These are phyloP conservation scores for Zaprionus lineosus DNA, from an alignment of 2,888 invertebrate species.

Conservation along the genomic window DNA sequence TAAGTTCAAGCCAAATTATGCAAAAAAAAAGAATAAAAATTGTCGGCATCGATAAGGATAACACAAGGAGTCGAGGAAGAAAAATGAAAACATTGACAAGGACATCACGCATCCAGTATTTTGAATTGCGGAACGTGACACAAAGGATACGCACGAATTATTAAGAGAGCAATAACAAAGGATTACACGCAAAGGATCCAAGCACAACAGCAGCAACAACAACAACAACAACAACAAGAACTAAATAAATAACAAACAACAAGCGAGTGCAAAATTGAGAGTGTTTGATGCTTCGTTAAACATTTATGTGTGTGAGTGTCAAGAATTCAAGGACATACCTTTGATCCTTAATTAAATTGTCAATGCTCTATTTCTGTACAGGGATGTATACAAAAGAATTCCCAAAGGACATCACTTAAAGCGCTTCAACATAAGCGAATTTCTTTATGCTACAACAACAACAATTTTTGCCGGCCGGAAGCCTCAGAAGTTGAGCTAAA, in stretches of 20 bases:
- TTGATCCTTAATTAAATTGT: conserved; percentile 71
- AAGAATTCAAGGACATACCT: conserved; percentile 42
- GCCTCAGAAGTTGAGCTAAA: no score
- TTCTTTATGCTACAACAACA: no score
- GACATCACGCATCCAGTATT: conserved; percentile 44
- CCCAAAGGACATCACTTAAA: no score
- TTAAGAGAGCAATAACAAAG: conserved; percentile 42
- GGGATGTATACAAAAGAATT: no score
- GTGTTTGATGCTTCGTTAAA: conserved; percentile 74
- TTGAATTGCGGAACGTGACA: conserved; percentile 62
- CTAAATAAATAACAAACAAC: conserved; percentile 27
- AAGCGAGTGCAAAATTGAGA: conserved; percentile 61
- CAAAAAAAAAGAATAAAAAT: no score
- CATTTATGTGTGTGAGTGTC: conserved; percentile 55
- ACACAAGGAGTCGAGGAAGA: conserved; percentile 18
- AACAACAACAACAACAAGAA: conserved; percentile 11
- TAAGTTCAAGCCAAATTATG: conserved; percentile 53
- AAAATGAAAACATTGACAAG: conserved; percentile 48
- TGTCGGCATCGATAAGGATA: conserved; percentile 26
- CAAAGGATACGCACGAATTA: conserved; percentile 72
- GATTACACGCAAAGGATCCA: conserved; percentile 28
- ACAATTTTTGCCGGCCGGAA: no score
- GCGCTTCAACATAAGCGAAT: no score
- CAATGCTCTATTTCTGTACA: conserved; percentile 14
- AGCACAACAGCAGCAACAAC: conserved; percentile 15